phyloP scores from a whole-genome alignment of 2,113 vertebrate species.

The Spilogale gracilis region DNA sequence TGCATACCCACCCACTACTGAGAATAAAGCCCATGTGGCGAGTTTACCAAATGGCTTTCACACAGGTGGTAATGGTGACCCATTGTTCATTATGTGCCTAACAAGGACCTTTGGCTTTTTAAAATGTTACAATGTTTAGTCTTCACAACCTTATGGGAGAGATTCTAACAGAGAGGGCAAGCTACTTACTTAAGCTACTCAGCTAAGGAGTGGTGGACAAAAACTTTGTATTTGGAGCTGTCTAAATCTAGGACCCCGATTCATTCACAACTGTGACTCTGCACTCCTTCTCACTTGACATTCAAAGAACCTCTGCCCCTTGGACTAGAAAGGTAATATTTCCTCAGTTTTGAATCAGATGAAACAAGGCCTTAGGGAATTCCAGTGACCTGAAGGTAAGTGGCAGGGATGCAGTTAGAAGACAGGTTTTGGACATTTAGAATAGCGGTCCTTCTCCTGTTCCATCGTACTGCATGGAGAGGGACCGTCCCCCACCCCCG shows the following conservation, averaged over 20 bases:
- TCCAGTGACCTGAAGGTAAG: background rate
- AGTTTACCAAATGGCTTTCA: background rate
- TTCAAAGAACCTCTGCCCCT: background rate
- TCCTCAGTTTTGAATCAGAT: background rate
- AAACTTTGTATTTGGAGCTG: background rate
- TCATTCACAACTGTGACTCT: background rate
- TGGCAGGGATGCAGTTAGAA: background rate
- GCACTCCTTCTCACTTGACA: background rate
- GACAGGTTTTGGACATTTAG: background rate
- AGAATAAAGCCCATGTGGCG: background rate
- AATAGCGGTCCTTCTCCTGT: background rate
- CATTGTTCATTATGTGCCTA: background rate
- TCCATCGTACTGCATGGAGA: background rate
- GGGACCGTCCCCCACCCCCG: no score
- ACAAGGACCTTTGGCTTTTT: background rate
- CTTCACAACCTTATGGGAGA: background rate
- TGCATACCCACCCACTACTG: accelerated
- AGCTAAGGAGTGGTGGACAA: background rate
- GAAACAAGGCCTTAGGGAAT: background rate
- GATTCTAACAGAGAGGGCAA: background rate
- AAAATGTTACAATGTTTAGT: background rate
- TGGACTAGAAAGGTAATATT: background rate
- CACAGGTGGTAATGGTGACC: background rate
- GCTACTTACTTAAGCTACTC: background rate
- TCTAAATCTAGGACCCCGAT: background rate